These are phyloP conservation scores for Ophioninae sp. DNA, from an alignment of 2,888 invertebrate species.

Conservation along the genomic window DNA sequence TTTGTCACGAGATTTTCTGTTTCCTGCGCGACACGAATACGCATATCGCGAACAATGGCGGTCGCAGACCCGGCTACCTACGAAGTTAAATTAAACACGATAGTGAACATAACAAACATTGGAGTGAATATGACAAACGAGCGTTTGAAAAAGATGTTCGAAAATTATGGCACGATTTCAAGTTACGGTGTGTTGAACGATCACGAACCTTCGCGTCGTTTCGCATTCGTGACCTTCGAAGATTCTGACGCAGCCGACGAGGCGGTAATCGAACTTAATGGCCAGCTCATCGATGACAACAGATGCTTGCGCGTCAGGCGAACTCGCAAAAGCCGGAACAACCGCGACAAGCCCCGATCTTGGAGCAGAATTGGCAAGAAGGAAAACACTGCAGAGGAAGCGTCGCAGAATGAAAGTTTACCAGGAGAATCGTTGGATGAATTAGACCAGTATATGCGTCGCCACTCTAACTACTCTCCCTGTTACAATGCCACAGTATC, in stretches of 20 bases:
- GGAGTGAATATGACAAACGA: conserved; percentile 96
- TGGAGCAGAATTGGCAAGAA: conserved; percentile 95
- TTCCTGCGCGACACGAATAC: not conserved
- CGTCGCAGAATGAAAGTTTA: not conserved
- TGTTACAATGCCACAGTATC: no score
- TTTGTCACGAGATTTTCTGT: not conserved
- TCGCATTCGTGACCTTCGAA: conserved; percentile 99
- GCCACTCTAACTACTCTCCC: not conserved
- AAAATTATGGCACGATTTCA: conserved; percentile 94
- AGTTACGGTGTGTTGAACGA: conserved; percentile 96
- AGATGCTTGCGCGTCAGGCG: conserved; percentile 97
- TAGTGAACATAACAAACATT: conserved; percentile 99
- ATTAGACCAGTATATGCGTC: not conserved
- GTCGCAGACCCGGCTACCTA: not conserved
- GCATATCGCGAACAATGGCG: not conserved
- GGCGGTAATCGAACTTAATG: conserved; percentile 95
- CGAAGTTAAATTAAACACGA: conserved; percentile 83
- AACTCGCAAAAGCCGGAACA: conserved; percentile 93
- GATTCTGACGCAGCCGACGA: conserved; percentile 97
- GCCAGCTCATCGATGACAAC: conserved; percentile 92
- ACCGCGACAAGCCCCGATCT: conserved; percentile 84
- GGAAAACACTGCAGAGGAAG: no score
- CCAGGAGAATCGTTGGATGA: not conserved
- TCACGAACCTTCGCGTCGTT: conserved; percentile 96
- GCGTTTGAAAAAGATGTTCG: conserved; percentile 93